Percentiles rank a stretch among this genome's conserved stretches.
phyloP scores from a whole-genome alignment of 1,140 invertebrate species.

The Periplaneta americana region DNA sequence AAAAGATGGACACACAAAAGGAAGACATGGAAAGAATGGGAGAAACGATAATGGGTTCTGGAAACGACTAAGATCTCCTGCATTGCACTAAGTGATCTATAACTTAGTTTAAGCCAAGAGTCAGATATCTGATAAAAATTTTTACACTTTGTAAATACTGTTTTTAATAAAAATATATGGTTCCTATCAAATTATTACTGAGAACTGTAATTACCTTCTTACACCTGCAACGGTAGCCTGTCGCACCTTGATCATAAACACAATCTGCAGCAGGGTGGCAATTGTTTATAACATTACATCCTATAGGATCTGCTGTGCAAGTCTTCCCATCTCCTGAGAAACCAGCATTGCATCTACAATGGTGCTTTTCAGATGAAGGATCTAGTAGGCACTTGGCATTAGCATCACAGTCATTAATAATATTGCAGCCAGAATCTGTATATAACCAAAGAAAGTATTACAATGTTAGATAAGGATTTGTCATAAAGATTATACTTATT shows the following conservation, averaged over 20 bases:
- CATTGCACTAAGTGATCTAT: no score
- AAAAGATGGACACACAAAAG: no score
- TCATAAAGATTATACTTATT: no score
- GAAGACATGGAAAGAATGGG: no score
- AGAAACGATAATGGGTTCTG: no score
- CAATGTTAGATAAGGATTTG: no score
- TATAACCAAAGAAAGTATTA: slow-evolving; percentile 4
- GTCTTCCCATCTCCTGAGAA: slow-evolving; percentile 67
- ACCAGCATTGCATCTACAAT: slow-evolving; percentile 71
- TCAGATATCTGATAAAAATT: not conserved
- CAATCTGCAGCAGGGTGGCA: slow-evolving; percentile 82
- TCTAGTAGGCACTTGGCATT: slow-evolving; percentile 56
- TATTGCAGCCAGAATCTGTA: slow-evolving; percentile 31
- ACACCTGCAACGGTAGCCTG: slow-evolving; percentile 49
- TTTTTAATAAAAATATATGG: not conserved
- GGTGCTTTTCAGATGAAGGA: slow-evolving; percentile 46
- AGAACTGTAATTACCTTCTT: not conserved
- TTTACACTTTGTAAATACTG: not conserved
- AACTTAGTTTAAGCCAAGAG: no score
- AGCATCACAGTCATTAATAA: slow-evolving; percentile 48
- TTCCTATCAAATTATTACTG: not conserved
- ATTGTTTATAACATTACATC: slow-evolving; percentile 76
- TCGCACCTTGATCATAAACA: slow-evolving; percentile 49
- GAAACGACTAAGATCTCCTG: no score
- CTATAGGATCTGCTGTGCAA: slow-evolving; percentile 48